A percentile compares a stretch with the other conserved stretches of the same genome.
Evolutionary conservation across 2,113 vertebrate species (phyloP).

Genomic region (Dendrocopos noguchii): DNA sequence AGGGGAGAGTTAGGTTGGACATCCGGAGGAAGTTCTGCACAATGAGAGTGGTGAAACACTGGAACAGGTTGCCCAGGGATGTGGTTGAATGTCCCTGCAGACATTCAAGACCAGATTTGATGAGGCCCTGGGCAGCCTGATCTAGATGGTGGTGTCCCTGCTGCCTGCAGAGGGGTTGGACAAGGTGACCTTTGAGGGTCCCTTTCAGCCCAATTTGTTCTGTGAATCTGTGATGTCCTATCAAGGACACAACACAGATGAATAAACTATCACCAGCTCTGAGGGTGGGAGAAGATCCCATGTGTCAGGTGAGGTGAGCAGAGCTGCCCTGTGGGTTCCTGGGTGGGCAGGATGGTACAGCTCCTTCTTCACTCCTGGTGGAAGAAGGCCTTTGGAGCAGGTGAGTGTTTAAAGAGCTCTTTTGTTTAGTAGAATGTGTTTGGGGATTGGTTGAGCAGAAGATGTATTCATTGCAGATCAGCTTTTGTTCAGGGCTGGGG

Average conservation of each 20-base stretch:
- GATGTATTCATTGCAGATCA: constrained; percentile 9
- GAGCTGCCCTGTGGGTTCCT: not conserved
- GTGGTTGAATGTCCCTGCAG: too few relatives aligned
- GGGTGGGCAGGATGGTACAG: not conserved
- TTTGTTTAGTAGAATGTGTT: not conserved
- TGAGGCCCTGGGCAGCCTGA: too few relatives aligned
- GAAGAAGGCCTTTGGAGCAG: not conserved
- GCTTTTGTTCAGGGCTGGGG: not conserved
- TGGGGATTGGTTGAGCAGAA: not conserved
- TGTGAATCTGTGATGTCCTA: not conserved
- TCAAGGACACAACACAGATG: accelerated
- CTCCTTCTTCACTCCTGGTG: not conserved
- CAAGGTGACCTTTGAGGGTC: too few relatives aligned
- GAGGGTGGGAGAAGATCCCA: not conserved
- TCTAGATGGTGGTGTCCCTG: too few relatives aligned
- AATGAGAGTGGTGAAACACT: too few relatives aligned
- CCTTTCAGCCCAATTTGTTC: too few relatives aligned
- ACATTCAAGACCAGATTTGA: too few relatives aligned
- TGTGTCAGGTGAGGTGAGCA: not conserved
- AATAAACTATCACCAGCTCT: not conserved
- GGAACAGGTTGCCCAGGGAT: too few relatives aligned
- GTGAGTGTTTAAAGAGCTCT: not conserved
- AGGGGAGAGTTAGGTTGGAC: too few relatives aligned
- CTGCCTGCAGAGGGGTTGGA: too few relatives aligned
- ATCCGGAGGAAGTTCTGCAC: too few relatives aligned